Evolutionary conservation across 2,888 invertebrate species (phyloP).

Genomic region (Apocheima hispidaria): DNA sequence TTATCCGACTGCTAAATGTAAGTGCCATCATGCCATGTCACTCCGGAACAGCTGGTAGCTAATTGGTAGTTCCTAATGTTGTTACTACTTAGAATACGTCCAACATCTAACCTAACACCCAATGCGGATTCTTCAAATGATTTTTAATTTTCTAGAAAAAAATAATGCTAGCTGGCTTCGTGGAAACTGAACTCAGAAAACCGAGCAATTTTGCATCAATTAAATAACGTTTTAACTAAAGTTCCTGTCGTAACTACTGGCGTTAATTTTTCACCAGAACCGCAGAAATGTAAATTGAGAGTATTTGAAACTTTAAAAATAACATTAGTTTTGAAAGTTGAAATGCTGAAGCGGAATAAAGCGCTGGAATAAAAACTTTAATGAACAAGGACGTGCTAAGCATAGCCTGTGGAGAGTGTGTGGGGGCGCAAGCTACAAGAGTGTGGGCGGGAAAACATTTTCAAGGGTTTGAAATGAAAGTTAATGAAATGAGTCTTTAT

Average conservation of each 20-base stretch:
- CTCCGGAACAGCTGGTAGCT: too few relatives aligned
- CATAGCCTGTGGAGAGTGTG: slow-evolving; percentile 47
- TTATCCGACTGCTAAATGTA: too few relatives aligned
- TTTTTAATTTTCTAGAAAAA: too few relatives aligned
- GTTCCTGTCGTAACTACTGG: slow-evolving; percentile 25
- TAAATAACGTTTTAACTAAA: slow-evolving; percentile 35
- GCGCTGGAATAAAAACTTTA: slow-evolving; percentile 64
- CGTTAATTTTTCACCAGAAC: slow-evolving; percentile 40
- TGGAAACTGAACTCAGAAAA: slow-evolving; percentile 8
- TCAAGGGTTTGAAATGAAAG: too few relatives aligned
- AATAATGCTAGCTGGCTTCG: background rate
- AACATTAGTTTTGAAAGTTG: slow-evolving; percentile 63
- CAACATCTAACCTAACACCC: too few relatives aligned
- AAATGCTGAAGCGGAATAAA: slow-evolving; percentile 54
- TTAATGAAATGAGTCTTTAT: too few relatives aligned
- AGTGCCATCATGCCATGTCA: too few relatives aligned
- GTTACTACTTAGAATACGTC: too few relatives aligned
- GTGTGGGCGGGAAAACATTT: background rate
- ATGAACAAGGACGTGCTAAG: slow-evolving; percentile 63
- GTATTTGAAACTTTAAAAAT: slow-evolving; percentile 58
- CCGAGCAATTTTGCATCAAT: slow-evolving; percentile 30
- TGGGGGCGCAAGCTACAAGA: slow-evolving; percentile 30
- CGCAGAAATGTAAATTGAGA: slow-evolving; percentile 54
- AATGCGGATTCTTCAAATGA: too few relatives aligned
- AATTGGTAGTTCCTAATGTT: too few relatives aligned